Base-by-base conservation (phyloP, 2,888 invertebrate species). In the Bunonema sp. region DNA sequence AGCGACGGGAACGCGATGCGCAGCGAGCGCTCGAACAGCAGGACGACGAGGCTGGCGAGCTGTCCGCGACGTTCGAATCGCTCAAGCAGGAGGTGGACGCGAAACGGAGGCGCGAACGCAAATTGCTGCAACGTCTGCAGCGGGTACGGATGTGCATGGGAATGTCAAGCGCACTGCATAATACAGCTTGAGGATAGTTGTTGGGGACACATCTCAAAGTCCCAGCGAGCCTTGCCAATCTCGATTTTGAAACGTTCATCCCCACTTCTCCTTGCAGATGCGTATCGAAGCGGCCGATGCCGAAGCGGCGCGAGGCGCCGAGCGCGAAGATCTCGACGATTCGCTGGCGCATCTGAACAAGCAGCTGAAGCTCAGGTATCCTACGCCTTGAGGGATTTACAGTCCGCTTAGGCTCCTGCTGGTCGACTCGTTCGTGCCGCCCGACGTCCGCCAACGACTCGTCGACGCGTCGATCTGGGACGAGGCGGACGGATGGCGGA, bases 61-160 rank as follows among this genome's bases (percentile, higher is more conserved):
- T 93, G 41, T 80, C 82, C 42, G 84, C 82, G 65, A 89, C 87
- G 0, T 91, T 84, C 67, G 79, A 83, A 7, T 84, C 82, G 37
- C 74, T 97, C 42, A 87, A 89, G 68, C 89, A 89, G 69, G 91
- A 93, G 72, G 88, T 93, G 2, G 93, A 97, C 68, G 80, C 85
- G 42, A 97, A 93, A 71, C 84, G 88, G 20, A 83, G n/a, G n/a
- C n/a, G n/a, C n/a, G n/a, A n/a, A n/a, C n/a, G n/a, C n/a, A n/a
- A n/a, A n/a, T n/a, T n/a, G n/a, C n/a, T n/a, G n/a, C n/a, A n/a
- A n/a, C n/a, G n/a, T n/a, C n/a, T n/a, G n/a, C n/a, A n/a, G n/a
- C n/a, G n/a, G n/a, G n/a, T n/a, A n/a, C n/a, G n/a, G n/a, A n/a
- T n/a, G n/a, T n/a, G n/a, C n/a, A n/a, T n/a, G n/a, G n/a, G n/a